Evolutionary conservation across 1,140 invertebrate genomes (phyloP), one percentile per base, ranked within the genome.

Genomic region (Zaprionus gabonicus): DNA sequence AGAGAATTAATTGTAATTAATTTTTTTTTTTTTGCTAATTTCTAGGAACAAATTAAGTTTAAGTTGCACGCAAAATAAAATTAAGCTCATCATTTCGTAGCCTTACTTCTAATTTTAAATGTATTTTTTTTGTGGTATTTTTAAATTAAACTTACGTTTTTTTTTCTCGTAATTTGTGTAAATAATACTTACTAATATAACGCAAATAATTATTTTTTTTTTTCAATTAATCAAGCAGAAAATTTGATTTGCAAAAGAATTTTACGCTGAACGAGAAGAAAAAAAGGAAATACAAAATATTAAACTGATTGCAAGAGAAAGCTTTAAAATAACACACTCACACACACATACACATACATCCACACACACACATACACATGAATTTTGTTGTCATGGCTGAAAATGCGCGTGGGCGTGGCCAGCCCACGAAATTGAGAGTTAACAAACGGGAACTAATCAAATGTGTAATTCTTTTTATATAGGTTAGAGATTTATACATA

Each of bases 1-100:
- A 64, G 36, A 23, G 10, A 46, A 31, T 44, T 55, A 55, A 46
- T 15, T 67, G 10, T 57, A 67, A 31, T 67, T 49, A 36, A n/a
- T 66, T 55, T 71, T 82, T 81, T 85, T 85, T 86, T 80, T 82
- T 76, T 72, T 17, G 9, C 28, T 69, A 71, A 58, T 66, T 34
- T 68, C 13, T 77, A 86, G 70, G 62, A 72, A 87, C 84, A 87
- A 87, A 87, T 83, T 88, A 78, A 17, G 5, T 60, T 20, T 84
- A 71, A 76, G 58, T 12, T 51, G 20, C 36, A 57, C 23, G 38
- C 51, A 63, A 57, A 46, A 49, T 69, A 36, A 75, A 72, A 59
- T 71, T 76, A 49, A 63, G 31, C 17, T 51, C 23, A 36, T 66
- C 55, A 58, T 51, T 46, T 36, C 49, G 23, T 38, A 17, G 44